Percentiles rank a stretch among this genome's conserved stretches.
Conservation (phyloP, 92 coral and sea anemone species). For the Nematostella vectensis region DNA sequence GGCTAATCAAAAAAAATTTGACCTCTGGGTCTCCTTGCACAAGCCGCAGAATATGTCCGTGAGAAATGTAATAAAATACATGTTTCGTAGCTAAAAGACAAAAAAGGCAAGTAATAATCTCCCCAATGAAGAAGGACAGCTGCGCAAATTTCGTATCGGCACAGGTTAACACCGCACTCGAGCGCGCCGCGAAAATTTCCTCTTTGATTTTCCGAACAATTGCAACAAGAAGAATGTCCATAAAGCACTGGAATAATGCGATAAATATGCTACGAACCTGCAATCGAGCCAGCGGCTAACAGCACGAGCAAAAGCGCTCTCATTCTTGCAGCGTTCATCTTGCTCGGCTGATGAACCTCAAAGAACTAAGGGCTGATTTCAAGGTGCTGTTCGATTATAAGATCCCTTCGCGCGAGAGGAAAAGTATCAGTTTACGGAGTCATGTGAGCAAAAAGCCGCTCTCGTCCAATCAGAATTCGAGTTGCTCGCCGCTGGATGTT, state of each 20-base stretch:
- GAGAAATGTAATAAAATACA: not conserved
- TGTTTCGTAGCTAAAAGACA: not conserved
- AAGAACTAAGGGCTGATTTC: not conserved
- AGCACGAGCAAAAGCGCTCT: slow-evolving; percentile 58
- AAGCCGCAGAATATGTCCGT: no score
- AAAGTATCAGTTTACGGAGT: not conserved
- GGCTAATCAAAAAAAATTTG: no score
- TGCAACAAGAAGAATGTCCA: no score
- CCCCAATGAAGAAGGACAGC: not conserved
- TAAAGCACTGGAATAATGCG: no score
- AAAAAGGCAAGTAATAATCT: slow-evolving; percentile 2
- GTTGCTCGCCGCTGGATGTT: slow-evolving; percentile 3
- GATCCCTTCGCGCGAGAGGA: not conserved
- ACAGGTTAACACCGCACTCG: no score
- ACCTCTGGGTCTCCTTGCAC: no score
- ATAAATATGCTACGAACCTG: no score
- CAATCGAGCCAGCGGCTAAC: slow-evolving; percentile 95
- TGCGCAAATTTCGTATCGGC: no score
- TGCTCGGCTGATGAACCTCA: not conserved
- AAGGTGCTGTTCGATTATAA: not conserved
- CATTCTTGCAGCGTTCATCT: slow-evolving; percentile 31
- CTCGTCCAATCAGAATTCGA: not conserved
- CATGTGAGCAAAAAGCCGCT: not conserved
- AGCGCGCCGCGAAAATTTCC: no score
- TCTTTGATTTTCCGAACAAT: no score